Percentiles rank a stretch among this genome's conserved stretches.
Evolutionary conservation across 2,797 vertebrate species (phyloP).

Genomic region (Cichlasoma orientale): DNA sequence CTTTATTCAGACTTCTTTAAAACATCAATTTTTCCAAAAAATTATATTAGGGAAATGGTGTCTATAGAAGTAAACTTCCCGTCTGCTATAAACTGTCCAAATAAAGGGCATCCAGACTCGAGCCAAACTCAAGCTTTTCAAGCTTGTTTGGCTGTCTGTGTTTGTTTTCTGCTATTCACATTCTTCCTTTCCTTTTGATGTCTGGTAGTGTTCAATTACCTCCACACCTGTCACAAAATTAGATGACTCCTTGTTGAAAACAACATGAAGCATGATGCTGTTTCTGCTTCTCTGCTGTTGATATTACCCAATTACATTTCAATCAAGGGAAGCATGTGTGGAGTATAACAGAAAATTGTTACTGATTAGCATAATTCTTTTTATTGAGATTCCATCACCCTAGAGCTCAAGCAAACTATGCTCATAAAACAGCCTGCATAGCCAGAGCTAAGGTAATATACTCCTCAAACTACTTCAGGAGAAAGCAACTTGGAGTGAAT

Average conservation of each 20-base stretch:
- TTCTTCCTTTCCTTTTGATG: slow-evolving; percentile 19
- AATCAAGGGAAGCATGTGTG: slow-evolving; percentile 51
- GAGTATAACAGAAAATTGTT: slow-evolving; percentile 41
- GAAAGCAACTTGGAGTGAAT: slow-evolving; percentile 12
- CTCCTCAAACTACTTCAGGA: not conserved
- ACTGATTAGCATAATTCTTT: slow-evolving; percentile 49
- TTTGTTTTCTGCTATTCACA: slow-evolving; percentile 12
- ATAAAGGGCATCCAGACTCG: not conserved
- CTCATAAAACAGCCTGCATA: slow-evolving; percentile 7
- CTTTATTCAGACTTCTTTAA: not conserved
- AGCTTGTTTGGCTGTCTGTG: not conserved
- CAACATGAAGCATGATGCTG: slow-evolving; percentile 21
- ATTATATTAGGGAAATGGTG: not conserved
- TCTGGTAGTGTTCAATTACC: slow-evolving; percentile 47
- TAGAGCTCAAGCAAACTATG: slow-evolving; percentile 26
- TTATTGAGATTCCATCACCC: slow-evolving; percentile 36
- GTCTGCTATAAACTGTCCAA: not conserved
- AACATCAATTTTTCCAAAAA: not conserved
- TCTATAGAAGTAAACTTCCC: not conserved
- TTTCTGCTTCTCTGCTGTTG: slow-evolving; percentile 36
- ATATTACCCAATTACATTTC: slow-evolving; percentile 65
- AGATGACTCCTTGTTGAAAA: slow-evolving; percentile 38
- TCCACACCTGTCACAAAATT: slow-evolving; percentile 52
- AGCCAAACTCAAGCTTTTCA: slow-evolving; percentile 2
- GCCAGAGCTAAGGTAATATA: not conserved